Evolutionary conservation across 2,797 vertebrate genomes (phyloP).

Genomic region (Nothura maculosa): DNA sequence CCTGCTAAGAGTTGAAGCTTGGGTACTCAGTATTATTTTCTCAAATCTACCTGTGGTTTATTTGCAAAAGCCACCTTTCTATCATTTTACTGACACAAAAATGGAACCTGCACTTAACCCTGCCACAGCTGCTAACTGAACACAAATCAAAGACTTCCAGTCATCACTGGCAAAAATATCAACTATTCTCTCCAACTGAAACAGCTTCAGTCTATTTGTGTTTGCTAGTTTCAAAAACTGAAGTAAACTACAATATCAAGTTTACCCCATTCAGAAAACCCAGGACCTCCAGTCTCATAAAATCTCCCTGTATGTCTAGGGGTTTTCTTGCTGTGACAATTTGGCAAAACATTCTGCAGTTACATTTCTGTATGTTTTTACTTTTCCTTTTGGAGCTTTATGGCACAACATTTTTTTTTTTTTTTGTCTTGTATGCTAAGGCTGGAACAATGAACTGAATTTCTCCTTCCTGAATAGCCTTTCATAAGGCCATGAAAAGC

Average conservation of each 20-base stretch:
- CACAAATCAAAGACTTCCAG: slow-evolving; percentile 59
- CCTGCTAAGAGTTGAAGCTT: background rate
- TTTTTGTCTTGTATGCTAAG: background rate
- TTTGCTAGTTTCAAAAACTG: slow-evolving; percentile 1
- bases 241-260: slow-evolving; percentile 39
- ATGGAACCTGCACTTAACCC: slow-evolving; percentile 60
- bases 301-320: background rate
- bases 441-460: background rate
- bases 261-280: slow-evolving; percentile 31
- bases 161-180: slow-evolving; percentile 17
- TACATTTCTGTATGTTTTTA: background rate
- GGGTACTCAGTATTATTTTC: slow-evolving; percentile 9
- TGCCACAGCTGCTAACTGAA: slow-evolving; percentile 9
- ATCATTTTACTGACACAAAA: slow-evolving; percentile 49
- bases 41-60: slow-evolving; percentile 56
- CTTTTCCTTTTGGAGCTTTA: background rate
- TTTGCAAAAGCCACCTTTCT: slow-evolving; percentile 54
- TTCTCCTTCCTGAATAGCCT: slow-evolving; percentile 1
- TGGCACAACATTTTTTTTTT: background rate
- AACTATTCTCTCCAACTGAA: slow-evolving; percentile 25
- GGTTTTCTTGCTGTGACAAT: slow-evolving; percentile 14
- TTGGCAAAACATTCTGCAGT: slow-evolving; percentile 10
- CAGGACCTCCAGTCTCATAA: background rate
- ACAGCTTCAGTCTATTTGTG: slow-evolving; percentile 1
- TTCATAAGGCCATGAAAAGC: background rate